Evolutionary conservation across 2,888 invertebrate species (phyloP), one percentile per base, ranked within the genome.

Genomic region (Stenoptilia bipunctidactyla): DNA sequence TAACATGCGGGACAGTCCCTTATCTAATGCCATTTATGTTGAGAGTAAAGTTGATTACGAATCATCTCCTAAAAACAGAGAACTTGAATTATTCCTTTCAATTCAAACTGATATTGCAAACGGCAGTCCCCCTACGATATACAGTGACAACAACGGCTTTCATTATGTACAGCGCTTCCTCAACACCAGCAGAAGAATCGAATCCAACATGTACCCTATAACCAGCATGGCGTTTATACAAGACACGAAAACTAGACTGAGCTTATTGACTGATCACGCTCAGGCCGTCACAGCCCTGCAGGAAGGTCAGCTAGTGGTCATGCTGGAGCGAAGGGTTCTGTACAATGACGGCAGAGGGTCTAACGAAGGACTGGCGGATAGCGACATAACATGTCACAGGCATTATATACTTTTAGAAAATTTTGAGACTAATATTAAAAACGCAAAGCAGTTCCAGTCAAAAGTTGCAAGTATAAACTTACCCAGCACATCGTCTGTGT

Each of bases 161-260:
- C 93, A 94, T 63, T 93, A 92, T 79, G 92, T 93, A 40, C 87
- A 88, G 52, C 85, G 93, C 15, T 76, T 88, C 5, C 90, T 93
- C 60, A 90, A 94, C 30, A 89, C 91, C 41, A 86, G 90, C 42
- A 90, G 93, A 48, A 91, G 92, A 1, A 87, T 95, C 37, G 97
- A 98, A 70, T 97, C 96, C 0, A 98, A 98, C 68, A 93, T 96
- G 65, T 98, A 94, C 66, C 98, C 98, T 0, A 92, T 97, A 50
- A 96, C 98, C 0, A 91, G 92, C 8, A 91, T 92, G 85, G 90
- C 92, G 1, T 96, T 89, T 62, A 89, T 96, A 47, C 92, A 96
- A 67, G 96, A 96, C 56, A 69, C 73, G 1, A 83, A 67, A 46
- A 74, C 84, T 42, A 73, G 97, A 13, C 61, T 97, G 13, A 92